phyloP scores from a whole-genome alignment of 2,888 invertebrate species.

The Drosophila pseudotakahashii region DNA sequence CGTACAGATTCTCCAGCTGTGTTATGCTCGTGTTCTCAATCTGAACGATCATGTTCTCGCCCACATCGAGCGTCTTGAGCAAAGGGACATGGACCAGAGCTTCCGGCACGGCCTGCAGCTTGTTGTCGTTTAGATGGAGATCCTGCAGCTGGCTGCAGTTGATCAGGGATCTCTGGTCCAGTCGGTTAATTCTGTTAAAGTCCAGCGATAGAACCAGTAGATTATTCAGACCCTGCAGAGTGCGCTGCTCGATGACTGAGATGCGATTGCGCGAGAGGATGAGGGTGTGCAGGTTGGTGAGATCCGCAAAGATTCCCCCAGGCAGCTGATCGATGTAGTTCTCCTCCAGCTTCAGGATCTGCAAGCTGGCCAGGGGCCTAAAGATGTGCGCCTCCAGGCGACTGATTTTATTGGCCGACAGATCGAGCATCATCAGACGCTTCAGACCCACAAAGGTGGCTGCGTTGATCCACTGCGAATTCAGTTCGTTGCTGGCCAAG shows the following conservation, averaged over 20 bases:
- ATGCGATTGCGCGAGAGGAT: constrained; percentile 94
- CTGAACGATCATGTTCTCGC: constrained; percentile 93
- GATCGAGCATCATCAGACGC: constrained; percentile 92
- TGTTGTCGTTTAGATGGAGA: constrained; percentile 94
- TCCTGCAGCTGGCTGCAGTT: constrained; percentile 96
- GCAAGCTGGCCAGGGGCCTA: constrained; percentile 92
- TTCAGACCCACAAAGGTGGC: constrained; percentile 94
- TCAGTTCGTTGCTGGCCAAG: constrained; percentile 93
- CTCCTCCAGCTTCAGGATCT: constrained; percentile 93
- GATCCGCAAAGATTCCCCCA: constrained; percentile 93
- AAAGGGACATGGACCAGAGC: constrained; percentile 93
- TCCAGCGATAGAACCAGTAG: constrained; percentile 93
- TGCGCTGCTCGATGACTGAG: constrained; percentile 91
- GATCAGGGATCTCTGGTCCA: constrained; percentile 93
- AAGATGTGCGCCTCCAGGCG: constrained; percentile 93
- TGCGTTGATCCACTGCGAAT: constrained; percentile 93
- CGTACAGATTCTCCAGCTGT: constrained; percentile 93
- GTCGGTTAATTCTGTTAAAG: constrained; percentile 92
- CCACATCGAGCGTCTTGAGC: constrained; percentile 94
- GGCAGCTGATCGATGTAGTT: constrained; percentile 93
- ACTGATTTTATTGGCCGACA: constrained; percentile 93
- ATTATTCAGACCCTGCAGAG: constrained; percentile 93
- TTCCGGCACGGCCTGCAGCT: constrained; percentile 90
- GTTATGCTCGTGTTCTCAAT: constrained; percentile 93
- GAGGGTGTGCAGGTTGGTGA: constrained; percentile 95